Evolutionary conservation across 64 coral and sea anemone genomes (phyloP).

Genomic region (Actinia tenebrosa): DNA sequence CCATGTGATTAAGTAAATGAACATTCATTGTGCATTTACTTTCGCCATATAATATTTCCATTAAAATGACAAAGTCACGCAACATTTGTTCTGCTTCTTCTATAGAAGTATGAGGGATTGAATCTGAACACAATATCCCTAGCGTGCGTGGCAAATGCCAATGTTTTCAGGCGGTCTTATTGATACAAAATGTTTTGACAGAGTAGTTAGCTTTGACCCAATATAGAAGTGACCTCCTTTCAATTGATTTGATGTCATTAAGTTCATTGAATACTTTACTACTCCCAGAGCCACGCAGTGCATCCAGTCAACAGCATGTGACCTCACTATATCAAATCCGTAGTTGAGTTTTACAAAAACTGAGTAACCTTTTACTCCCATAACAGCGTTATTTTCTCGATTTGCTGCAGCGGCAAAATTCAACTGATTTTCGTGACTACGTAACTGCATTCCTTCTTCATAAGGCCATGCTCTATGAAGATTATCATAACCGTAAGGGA

Average conservation of each 20-base stretch:
- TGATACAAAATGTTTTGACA: constrained; percentile 38
- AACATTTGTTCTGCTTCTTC: constrained; percentile 37
- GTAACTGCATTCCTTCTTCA: neutral
- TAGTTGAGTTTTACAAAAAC: constrained; percentile 25
- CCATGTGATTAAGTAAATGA: constrained; percentile 35
- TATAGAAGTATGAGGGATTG: constrained; percentile 25
- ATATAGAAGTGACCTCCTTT: constrained; percentile 48
- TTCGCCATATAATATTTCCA: constrained; percentile 39
- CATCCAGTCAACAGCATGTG: constrained; percentile 52
- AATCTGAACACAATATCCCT: constrained; percentile 48
- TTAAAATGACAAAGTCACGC: constrained; percentile 54
- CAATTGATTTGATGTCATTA: constrained; percentile 23
- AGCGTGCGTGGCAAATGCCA: constrained; percentile 32
- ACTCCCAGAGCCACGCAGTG: constrained; percentile 46
- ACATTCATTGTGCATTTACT: constrained; percentile 60
- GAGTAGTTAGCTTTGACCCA: constrained; percentile 32
- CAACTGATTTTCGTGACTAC: constrained; percentile 23
- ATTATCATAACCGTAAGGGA: constrained; percentile 14
- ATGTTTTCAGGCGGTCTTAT: constrained; percentile 63
- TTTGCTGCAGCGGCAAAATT: constrained; percentile 11
- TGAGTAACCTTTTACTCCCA: constrained; percentile 36
- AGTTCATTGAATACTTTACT: constrained; percentile 56
- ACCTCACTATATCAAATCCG: constrained; percentile 18
- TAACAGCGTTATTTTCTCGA: constrained; percentile 11
- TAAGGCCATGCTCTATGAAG: constrained; percentile 32